Evolutionary conservation across 2,113 vertebrate genomes (phyloP), one percentile per base, ranked within the genome.

Genomic region (Cettia cetti): DNA sequence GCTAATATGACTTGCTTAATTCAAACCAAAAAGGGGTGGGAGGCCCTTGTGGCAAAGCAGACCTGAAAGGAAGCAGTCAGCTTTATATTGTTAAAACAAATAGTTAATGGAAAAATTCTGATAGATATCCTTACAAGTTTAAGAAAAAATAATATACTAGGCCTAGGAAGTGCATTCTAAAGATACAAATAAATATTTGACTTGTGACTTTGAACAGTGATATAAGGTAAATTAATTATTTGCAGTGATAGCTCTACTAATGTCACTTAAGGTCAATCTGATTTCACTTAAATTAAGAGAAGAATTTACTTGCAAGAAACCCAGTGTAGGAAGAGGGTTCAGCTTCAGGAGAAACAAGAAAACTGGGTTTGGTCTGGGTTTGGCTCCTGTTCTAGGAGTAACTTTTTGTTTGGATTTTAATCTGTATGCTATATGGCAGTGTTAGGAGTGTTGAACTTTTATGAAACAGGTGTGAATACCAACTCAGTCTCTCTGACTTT

Each of bases 381-480:
- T 84, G 28, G 5, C 11, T 79, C 26, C 49, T 30, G 11, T 23
- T 79, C 20, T 44, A 64, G 64, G 26, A 68, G 7, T 42, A 50
- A 10, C 31, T 22, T 84, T 95, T 92, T 88, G 15, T 80, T 86
- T 82, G 57, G 37, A 77, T 68, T 88, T 76, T 69, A 57, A 64
- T 90, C 69, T 66, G 27, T 49, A 27, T 60, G 35, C 15, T 66
- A 5, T 20, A 47, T n/a, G 13, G 18, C 49, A 84, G 28, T 12
- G n/a, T 50, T 70, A 85, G 30, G 20, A 92, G 15, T 9, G 15
- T 8, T 24, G 49, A 82, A 75, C 28, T 63, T 42, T 30, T 53
- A n/a, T 45, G 40, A 91, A 86, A 14, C 77, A 94, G 61, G 49
- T 76, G 63, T 92, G 68, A 92, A 88, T 83, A 92, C 45, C 53